phyloP scores from a whole-genome alignment of 2,888 invertebrate genomes.

The Diploptera punctata region DNA sequence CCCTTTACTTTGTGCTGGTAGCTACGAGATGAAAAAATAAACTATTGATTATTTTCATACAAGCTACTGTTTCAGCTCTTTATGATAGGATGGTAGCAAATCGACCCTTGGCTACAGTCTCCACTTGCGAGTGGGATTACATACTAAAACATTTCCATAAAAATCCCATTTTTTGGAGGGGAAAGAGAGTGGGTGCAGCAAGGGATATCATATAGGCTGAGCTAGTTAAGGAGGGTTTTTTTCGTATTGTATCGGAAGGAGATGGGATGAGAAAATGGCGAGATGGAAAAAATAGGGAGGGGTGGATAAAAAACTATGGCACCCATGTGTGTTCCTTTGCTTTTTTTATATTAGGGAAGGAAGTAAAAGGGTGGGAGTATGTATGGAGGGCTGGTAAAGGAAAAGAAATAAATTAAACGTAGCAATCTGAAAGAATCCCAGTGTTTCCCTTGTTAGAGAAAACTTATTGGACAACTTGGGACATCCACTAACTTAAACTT shows the following conservation, averaged over 20 bases:
- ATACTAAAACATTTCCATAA: constrained; percentile 44
- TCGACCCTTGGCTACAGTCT: background rate
- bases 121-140: constrained; percentile 38
- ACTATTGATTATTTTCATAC: too few relatives aligned
- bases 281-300: too few relatives aligned
- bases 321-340: constrained; percentile 41
- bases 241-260: constrained; percentile 36
- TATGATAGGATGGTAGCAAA: constrained; percentile 4
- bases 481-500: background rate
- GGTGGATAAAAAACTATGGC: constrained; percentile 29
- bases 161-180: constrained; percentile 41
- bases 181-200: constrained; percentile 24
- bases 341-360: constrained; percentile 22
- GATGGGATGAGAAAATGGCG: constrained; percentile 34
- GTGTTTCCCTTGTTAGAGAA: background rate
- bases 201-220: constrained; percentile 30
- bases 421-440: constrained; percentile 36
- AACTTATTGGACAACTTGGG: constrained; percentile 4
- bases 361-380: constrained; percentile 17
- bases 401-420: constrained; percentile 39
- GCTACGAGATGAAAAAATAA: too few relatives aligned
- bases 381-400: constrained; percentile 24
- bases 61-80: constrained; percentile 5
- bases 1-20: too few relatives aligned
- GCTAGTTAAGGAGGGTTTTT: constrained; percentile 40